Percentiles rank a stretch among this genome's conserved stretches.
Evolutionary conservation across 2,888 invertebrate species (phyloP).

Genomic region (Homarus gammarus): DNA sequence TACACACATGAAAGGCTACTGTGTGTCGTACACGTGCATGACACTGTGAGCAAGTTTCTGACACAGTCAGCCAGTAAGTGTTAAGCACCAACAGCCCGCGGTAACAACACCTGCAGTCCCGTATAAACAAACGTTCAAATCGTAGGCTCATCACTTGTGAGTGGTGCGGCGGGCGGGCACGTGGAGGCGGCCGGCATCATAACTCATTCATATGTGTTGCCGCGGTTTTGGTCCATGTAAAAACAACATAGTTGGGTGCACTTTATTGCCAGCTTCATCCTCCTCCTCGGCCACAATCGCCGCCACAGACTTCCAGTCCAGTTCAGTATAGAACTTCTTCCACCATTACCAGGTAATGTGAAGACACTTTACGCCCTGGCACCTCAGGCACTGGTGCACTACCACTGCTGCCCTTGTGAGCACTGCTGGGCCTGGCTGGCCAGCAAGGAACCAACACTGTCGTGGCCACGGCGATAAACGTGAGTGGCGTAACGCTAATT

Average conservation of each 20-base stretch:
- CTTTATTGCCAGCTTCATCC: background rate
- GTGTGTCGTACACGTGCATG: no score
- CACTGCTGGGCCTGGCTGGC: background rate
- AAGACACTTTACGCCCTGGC: no score
- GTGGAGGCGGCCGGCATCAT: conserved; percentile 18
- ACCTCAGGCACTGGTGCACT: no score
- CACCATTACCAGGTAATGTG: no score
- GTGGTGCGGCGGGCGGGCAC: background rate
- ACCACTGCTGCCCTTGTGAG: background rate
- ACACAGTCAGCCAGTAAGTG: no score
- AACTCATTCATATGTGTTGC: conserved; percentile 21
- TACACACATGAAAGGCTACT: no score
- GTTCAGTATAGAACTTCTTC: no score
- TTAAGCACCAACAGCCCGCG: no score
- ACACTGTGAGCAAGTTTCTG: no score
- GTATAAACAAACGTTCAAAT: background rate
- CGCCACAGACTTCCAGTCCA: background rate
- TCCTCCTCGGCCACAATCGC: background rate
- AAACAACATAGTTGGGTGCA: conserved; percentile 11
- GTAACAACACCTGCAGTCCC: background rate
- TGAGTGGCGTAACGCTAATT: background rate
- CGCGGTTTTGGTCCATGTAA: conserved; percentile 1
- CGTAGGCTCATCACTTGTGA: no score
- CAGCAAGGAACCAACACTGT: background rate
- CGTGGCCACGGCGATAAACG: background rate